These are phyloP conservation scores for Ataeniobius toweri DNA, from an alignment of 2,797 vertebrate genomes.

Conservation along the genomic window DNA sequence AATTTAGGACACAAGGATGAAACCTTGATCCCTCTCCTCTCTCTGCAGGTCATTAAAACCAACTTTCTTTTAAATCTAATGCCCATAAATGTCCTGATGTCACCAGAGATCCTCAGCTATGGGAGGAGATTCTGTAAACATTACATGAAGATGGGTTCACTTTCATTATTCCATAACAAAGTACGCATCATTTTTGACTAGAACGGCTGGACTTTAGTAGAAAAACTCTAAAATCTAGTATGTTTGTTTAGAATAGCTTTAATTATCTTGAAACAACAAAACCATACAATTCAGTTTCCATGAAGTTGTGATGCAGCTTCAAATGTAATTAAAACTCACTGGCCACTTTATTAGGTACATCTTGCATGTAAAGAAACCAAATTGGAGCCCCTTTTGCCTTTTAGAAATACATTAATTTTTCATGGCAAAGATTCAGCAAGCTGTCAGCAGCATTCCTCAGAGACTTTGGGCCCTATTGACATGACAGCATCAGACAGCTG, in stretches of 20 bases:
- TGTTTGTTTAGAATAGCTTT: not conserved
- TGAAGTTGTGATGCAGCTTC: not conserved
- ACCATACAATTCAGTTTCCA: not conserved
- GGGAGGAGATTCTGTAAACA: too few relatives aligned
- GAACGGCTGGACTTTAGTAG: too few relatives aligned
- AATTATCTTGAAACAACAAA: not conserved
- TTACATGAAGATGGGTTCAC: too few relatives aligned
- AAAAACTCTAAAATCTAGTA: too few relatives aligned
- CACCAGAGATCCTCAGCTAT: too few relatives aligned
- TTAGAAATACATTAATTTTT: not conserved
- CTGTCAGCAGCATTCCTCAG: too few relatives aligned
- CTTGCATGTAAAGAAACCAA: not conserved
- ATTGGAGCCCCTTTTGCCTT: not conserved
- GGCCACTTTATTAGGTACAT: not conserved
- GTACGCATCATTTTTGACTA: too few relatives aligned
- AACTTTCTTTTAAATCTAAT: conserved; percentile 4
- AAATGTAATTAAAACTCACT: not conserved
- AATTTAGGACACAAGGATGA: conserved; percentile 8
- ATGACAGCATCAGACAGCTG: not conserved
- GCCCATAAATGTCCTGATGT: not conserved
- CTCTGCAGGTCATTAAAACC: not conserved
- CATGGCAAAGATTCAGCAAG: too few relatives aligned
- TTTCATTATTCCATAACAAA: too few relatives aligned
- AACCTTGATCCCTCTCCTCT: not conserved
- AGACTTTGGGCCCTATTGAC: not conserved